Evolutionary conservation across 2,113 vertebrate species (phyloP).

Genomic region (Canis aureus): DNA sequence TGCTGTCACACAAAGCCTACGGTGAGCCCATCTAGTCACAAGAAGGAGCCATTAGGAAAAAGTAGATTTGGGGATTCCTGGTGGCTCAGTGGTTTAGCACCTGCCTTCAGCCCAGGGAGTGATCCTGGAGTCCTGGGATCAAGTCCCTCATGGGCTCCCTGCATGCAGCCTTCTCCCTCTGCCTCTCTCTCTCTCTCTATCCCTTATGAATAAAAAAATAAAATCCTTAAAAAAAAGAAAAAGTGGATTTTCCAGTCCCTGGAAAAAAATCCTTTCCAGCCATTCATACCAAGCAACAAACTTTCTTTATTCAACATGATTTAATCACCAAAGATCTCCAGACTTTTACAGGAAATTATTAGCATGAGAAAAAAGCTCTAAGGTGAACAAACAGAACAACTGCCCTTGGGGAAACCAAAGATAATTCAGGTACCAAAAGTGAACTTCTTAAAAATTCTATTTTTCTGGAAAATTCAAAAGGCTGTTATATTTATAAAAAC

Average conservation of each 20-base stretch:
- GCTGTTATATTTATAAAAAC: not conserved
- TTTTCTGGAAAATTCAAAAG: constrained; percentile 8
- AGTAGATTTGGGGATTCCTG: too few species aligned
- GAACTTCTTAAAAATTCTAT: not conserved
- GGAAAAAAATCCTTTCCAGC: not conserved
- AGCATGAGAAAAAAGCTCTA: not conserved
- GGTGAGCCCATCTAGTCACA: not conserved
- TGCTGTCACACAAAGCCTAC: not conserved
- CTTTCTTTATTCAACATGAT: not conserved
- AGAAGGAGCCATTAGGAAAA: not conserved
- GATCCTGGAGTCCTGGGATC: too few species aligned
- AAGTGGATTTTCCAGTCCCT: not conserved
- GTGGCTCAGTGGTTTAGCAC: too few species aligned
- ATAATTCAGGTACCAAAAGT: not conserved
- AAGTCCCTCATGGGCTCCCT: too few species aligned
- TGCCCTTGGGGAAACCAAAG: not conserved
- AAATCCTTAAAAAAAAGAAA: too few species aligned
- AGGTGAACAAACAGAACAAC: not conserved
- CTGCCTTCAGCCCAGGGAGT: too few species aligned
- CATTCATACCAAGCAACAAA: not conserved
- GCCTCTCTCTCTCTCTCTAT: too few species aligned
- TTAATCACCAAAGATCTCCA: not conserved
- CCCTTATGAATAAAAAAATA: too few species aligned
- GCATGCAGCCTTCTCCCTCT: too few species aligned
- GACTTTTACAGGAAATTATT: not conserved